Evolutionary conservation across 2,113 vertebrate species (phyloP).

Genomic region (Glareola pratincola): DNA sequence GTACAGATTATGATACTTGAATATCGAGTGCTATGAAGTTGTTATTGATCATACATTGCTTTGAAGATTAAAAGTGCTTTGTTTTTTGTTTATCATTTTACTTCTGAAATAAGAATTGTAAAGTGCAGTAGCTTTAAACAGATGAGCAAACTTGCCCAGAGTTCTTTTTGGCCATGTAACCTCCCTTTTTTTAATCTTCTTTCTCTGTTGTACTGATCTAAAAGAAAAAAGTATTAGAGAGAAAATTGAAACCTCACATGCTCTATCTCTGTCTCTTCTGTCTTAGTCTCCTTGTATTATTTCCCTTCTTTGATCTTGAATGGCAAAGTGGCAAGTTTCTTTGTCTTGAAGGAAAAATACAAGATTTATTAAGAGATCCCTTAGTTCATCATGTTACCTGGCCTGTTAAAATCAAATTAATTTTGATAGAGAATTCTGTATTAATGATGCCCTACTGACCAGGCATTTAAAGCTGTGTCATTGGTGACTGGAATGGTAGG

Average conservation of each 20-base stretch:
- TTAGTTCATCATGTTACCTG: neutral
- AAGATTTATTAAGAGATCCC: constrained; percentile 5
- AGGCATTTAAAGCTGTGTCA: neutral
- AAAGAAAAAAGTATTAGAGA: neutral
- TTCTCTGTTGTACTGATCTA: neutral
- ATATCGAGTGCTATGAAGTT: neutral
- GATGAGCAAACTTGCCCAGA: neutral
- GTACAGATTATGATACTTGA: constrained; percentile 6
- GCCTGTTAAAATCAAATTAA: neutral
- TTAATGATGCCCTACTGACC: neutral
- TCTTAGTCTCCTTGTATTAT: neutral
- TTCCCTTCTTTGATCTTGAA: constrained; percentile 29
- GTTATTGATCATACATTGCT: constrained; percentile 12
- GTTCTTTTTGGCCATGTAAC: neutral
- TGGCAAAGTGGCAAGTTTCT: constrained; percentile 1
- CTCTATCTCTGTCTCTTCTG: neutral
- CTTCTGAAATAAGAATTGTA: constrained; percentile 20
- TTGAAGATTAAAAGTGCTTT: constrained; percentile 56
- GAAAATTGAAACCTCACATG: constrained; percentile 31
- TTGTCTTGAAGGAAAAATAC: constrained; percentile 11
- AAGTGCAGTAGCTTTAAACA: constrained; percentile 19
- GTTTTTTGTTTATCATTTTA: constrained; percentile 49
- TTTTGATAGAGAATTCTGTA: neutral
- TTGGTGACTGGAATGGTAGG: neutral
- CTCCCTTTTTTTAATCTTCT: constrained; percentile 8